Conservation (phyloP, 2,888 invertebrate genomes). For the Diogma glabrata region DNA sequence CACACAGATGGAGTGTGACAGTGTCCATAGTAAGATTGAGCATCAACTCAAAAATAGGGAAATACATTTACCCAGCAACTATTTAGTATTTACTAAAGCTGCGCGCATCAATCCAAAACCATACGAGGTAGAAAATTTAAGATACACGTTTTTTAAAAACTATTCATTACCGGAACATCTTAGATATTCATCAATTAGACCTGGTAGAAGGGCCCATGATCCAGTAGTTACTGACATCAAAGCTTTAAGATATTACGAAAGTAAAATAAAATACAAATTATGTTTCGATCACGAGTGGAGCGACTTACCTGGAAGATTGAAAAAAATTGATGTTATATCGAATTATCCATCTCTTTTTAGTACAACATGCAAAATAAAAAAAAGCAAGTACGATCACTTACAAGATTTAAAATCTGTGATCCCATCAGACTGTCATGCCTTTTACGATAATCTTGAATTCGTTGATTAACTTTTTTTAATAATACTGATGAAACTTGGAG, state of each 20-base stretch:
- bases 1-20: neutral
- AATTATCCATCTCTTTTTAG: too few relatives aligned
- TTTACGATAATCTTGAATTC: too few relatives aligned
- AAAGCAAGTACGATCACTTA: too few relatives aligned
- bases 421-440: too few relatives aligned
- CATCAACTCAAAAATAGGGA: conserved; percentile 3
- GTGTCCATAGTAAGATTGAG: conserved; percentile 2
- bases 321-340: too few relatives aligned
- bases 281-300: too few relatives aligned
- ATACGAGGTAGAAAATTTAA: neutral
- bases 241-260: neutral
- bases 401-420: too few relatives aligned
- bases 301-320: too few relatives aligned
- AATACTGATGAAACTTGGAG: too few relatives aligned
- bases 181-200: neutral
- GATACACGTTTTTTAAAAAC: neutral
- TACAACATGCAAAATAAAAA: too few relatives aligned
- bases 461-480: too few relatives aligned
- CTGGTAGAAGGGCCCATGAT: conserved; percentile 1
- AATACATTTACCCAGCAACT: conserved; percentile 1
- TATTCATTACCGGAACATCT: neutral
- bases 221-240: neutral
- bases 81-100: neutral
- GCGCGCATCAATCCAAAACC: neutral
- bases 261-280: neutral